phyloP scores from a whole-genome alignment of 2,797 vertebrate species.

The Microctenopoma lineatum region DNA sequence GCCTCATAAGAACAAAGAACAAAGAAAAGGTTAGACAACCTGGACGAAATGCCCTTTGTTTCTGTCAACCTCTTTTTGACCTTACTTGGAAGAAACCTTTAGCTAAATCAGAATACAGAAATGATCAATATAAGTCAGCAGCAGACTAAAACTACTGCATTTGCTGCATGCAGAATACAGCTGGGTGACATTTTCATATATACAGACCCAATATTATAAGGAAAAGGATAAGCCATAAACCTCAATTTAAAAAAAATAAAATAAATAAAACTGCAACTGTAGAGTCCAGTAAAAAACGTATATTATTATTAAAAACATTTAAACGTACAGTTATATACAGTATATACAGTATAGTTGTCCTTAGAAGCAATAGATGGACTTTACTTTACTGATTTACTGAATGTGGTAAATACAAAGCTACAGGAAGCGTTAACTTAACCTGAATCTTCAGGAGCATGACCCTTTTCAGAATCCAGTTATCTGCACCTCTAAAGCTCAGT shows the following conservation, averaged over 20 bases:
- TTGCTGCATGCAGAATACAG: neutral
- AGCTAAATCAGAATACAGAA: slow-evolving; percentile 7
- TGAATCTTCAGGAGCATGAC: neutral
- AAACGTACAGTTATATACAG: too few relatives aligned
- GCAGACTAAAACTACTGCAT: slow-evolving; percentile 3
- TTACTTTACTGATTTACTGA: too few relatives aligned
- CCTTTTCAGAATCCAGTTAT: too few relatives aligned
- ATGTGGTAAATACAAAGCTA: neutral
- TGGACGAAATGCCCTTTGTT: slow-evolving; percentile 19
- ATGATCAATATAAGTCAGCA: slow-evolving; percentile 5
- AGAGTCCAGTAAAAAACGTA: too few relatives aligned
- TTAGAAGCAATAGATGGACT: too few relatives aligned
- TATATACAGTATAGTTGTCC: too few relatives aligned
- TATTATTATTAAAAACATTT: too few relatives aligned
- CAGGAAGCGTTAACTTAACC: neutral
- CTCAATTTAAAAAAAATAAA: too few relatives aligned
- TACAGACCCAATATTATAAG: neutral
- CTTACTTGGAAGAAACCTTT: neutral
- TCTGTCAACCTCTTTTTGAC: slow-evolving; percentile 14
- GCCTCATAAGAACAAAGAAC: neutral
- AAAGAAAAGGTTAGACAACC: slow-evolving; percentile 28
- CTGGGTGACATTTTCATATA: neutral
- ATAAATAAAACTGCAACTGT: too few relatives aligned
- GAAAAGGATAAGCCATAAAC: too few relatives aligned
- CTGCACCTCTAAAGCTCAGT: neutral